Evolutionary conservation across 2,797 vertebrate species (phyloP), one percentile per base, ranked within the genome.

Genomic region (Rhadinocentrus ornatus): DNA sequence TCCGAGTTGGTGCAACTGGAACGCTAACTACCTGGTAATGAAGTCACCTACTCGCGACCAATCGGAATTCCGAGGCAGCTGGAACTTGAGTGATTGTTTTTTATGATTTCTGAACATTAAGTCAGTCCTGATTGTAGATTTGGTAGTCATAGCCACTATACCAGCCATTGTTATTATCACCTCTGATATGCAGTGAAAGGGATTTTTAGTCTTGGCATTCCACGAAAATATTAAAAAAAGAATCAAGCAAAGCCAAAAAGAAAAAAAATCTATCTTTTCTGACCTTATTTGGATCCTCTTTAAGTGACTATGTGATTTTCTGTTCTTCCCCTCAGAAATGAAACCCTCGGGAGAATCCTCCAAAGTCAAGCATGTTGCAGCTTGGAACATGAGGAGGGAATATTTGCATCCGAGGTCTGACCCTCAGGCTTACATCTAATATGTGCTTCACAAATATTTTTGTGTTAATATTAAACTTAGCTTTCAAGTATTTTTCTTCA

Each of bases 401-500:
- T 96, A 54, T 93, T 95, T 85, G 89, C 86, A 54, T 89, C 92
- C n/a, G 90, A 96, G 94, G 95, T 95, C 53, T 68, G 87, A 75
- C 22, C 63, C 74, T 82, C 61, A 73, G 76, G 41, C 44, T 69
- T 26, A 53, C 37, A 15, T 71, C 31, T 71, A 64, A 71, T 52
- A 44, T 67, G 52, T 24, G 16, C 65, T 52, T 57, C 29, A 55
- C 16, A 54, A 41, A 24, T 73, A 63, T 73, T 69, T 71, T 37
- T 29, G 59, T 44, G 46, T 58, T 13, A 70, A 68, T 67, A 34
- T 20, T 12, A 37, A 62, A n/a, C 34, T 75, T 55, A 10, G 24
- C 20, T 71, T 29, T 15, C 2, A n/a, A 27, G 16, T 6, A 48
- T 29, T 31, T 4, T 54, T 20, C 1, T 41, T 15, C 6, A 27